Evolutionary conservation across 2,888 invertebrate genomes (phyloP).

Genomic region (Diadromus collaris): DNA sequence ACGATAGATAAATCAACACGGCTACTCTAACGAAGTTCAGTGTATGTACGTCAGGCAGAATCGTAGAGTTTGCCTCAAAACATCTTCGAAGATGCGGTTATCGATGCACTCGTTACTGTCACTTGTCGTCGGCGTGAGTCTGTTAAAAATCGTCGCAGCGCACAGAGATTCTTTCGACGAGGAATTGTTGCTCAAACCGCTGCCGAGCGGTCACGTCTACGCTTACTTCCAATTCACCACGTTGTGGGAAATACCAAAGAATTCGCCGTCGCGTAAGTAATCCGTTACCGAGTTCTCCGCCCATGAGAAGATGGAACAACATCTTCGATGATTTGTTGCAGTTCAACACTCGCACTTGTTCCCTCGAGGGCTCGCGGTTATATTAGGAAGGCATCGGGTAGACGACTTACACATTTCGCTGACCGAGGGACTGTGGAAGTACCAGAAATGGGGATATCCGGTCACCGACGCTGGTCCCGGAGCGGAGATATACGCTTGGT

Average conservation of each 20-base stretch:
- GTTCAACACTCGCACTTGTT: constrained; percentile 93
- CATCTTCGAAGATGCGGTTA: constrained; percentile 34
- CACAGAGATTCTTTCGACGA: constrained; percentile 89
- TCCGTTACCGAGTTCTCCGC: background rate
- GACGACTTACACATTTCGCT: constrained; percentile 95
- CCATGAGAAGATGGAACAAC: background rate
- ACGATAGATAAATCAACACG: background rate
- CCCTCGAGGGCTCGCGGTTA: constrained; percentile 94
- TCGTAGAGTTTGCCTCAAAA: background rate
- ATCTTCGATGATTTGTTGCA: constrained; percentile 72
- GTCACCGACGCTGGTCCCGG: constrained; percentile 94
- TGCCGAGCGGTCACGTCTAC: constrained; percentile 92
- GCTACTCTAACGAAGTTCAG: background rate
- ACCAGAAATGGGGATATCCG: constrained; percentile 97
- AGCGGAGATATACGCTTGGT: constrained; percentile 97
- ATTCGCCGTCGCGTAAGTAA: constrained; percentile 71
- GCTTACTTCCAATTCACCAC: constrained; percentile 96
- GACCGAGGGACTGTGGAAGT: constrained; percentile 97
- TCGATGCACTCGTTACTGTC: constrained; percentile 22
- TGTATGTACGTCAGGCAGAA: background rate
- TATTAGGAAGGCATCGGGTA: constrained; percentile 91
- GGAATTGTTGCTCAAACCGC: constrained; percentile 93
- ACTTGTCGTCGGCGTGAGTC: constrained; percentile 30
- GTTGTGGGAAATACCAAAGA: constrained; percentile 82
- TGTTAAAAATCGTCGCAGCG: constrained; percentile 32